phyloP scores from a whole-genome alignment of 2,888 invertebrate species.

The Electrophaes corylata region DNA sequence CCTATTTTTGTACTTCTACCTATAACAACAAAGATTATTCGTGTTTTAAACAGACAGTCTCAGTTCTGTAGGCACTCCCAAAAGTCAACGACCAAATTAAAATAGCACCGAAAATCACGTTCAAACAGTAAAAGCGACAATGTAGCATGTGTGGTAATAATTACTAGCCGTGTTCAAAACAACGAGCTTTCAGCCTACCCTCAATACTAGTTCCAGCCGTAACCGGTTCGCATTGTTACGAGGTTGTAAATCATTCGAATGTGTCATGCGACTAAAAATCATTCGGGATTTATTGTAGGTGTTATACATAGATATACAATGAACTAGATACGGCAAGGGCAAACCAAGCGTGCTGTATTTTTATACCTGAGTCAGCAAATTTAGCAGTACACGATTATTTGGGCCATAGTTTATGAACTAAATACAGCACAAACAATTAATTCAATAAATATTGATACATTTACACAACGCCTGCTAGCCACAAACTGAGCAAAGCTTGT shows the following conservation, averaged over 20 bases:
- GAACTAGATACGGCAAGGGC: not conserved
- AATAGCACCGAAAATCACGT: conserved; percentile 46
- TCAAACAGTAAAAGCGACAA: conserved; percentile 49
- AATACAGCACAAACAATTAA: no score
- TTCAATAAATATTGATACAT: no score
- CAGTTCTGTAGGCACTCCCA: conserved; percentile 6
- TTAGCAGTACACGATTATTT: no score
- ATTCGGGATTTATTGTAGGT: conserved; percentile 71
- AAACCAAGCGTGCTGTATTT: not conserved
- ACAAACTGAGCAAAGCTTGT: no score
- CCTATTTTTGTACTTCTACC: no score
- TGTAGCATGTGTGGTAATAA: conserved; percentile 52
- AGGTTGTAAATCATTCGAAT: conserved; percentile 75
- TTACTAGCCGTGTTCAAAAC: conserved; percentile 60
- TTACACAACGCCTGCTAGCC: no score
- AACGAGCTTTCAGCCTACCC: conserved; percentile 65
- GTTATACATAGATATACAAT: conserved; percentile 47
- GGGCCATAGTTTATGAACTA: no score
- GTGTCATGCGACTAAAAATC: conserved; percentile 79
- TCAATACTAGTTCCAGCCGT: conserved; percentile 59
- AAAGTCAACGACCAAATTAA: conserved; percentile 28
- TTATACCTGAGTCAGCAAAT: no score
- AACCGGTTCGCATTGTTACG: conserved; percentile 71
- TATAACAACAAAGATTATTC: no score
- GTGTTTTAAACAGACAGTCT: conserved; percentile 10